These are phyloP conservation scores for Dynastes tityus DNA, from an alignment of 2,888 invertebrate genomes.

Conservation along the genomic window DNA sequence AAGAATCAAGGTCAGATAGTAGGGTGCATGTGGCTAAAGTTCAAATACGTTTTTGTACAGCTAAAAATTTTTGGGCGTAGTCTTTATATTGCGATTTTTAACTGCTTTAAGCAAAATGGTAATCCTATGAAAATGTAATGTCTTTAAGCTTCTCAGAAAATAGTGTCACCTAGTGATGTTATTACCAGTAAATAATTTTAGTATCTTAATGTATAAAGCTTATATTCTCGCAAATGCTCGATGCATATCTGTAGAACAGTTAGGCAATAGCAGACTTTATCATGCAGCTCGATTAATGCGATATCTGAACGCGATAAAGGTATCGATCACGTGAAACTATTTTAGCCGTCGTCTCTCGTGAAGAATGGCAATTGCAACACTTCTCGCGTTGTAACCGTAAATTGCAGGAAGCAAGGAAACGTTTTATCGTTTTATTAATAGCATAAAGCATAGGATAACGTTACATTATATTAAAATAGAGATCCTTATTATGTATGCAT, in stretches of 20 bases:
- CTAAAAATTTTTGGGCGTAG: no score
- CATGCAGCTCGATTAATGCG: not conserved
- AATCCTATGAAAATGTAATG: no score
- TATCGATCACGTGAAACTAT: not conserved
- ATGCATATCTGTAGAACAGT: not conserved
- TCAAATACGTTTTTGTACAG: no score
- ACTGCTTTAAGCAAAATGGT: no score
- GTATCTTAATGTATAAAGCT: no score
- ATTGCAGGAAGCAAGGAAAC: conserved; percentile 7
- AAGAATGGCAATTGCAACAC: not conserved
- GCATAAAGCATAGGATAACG: conserved; percentile 20
- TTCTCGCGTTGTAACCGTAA: not conserved
- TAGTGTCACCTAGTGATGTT: no score
- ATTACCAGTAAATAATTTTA: no score
- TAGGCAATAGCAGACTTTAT: not conserved
- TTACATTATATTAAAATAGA: conserved; percentile 38
- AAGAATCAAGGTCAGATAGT: no score
- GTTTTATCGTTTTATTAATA: conserved; percentile 11
- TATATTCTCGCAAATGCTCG: not conserved
- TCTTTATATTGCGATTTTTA: no score
- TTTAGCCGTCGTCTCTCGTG: not conserved
- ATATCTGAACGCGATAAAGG: not conserved
- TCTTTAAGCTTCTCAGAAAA: no score
- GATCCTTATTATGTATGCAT: conserved; percentile 2
- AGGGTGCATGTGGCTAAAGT: no score